Evolutionary conservation across 2,888 invertebrate species (phyloP), one percentile per base, ranked within the genome.

Genomic region (Diarsia mendica): DNA sequence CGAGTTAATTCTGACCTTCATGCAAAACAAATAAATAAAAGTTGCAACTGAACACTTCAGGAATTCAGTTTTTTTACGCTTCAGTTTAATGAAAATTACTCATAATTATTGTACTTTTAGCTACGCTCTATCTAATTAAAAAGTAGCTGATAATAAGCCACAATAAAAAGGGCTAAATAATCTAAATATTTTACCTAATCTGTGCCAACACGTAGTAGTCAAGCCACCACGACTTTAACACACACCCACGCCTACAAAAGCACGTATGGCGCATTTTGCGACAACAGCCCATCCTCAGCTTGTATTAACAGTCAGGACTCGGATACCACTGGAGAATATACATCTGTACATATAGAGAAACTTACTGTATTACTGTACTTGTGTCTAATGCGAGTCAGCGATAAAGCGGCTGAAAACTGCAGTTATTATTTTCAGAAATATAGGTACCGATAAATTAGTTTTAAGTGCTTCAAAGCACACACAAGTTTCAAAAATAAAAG

Each of bases 181-280:
- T 28, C 28, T 2, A 28, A 28, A 28, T 28, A 28, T 28, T 28
- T 28, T 2, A 28, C 28, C 28, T 28, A 28, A 28, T 53, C 53
- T 0, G 53, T 53, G 53, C 28, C 51, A 58, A 48, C 44, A 55
- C 4, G 8, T 18, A 48, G 60, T 77, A 77, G 61, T 82, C 69
- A 71, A 71, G 49, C 63, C 75, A 72, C 68, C 74, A 79, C 80
- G 60, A 70, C 75, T 82, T 46, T 79, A 84, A 86, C 87, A 86
- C 82, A 87, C 87, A 86, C 85, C 76, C 61, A 82, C 81, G 85
- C 48, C 69, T 70, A 84, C 89, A 88, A 15, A 81, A 89, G 91
- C 90, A 85, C 80, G 55, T 90, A 90, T 89, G 85, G 89, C 91
- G 91, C 90, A 89, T 88, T 85, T 88, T 82, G 86, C 79, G 67